A percentile compares a stretch with the other conserved stretches of the same genome.
These are phyloP conservation scores for Heliconius ethilla DNA, from an alignment of 2,888 invertebrate species.

Conservation along the genomic window DNA sequence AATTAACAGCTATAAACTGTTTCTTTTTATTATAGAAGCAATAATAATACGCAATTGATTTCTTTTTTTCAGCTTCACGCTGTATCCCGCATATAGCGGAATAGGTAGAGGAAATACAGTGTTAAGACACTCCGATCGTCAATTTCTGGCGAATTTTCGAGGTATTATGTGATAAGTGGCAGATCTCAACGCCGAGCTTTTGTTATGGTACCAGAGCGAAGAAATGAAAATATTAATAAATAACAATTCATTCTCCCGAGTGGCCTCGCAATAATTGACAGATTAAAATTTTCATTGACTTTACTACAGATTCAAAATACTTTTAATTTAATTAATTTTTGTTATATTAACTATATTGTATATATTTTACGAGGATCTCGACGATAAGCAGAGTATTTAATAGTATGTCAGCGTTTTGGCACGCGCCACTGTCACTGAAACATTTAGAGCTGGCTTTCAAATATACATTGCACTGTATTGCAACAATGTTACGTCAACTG, in stretches of 20 bases:
- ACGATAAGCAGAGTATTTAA: not conserved
- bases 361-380: not conserved
- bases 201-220: too few relatives aligned
- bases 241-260: too few relatives aligned
- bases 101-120: too few relatives aligned
- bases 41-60: not conserved
- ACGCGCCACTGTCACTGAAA: constrained; percentile 11
- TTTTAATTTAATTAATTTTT: not conserved
- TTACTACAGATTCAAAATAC: not conserved
- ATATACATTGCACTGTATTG: constrained; percentile 15
- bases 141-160: too few relatives aligned
- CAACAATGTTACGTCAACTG: constrained; percentile 24
- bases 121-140: too few relatives aligned
- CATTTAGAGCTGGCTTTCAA: constrained; percentile 18
- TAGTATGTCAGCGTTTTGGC: constrained; percentile 12
- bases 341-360: not conserved
- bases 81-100: too few relatives aligned
- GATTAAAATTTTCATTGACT: not conserved
- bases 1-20: not conserved
- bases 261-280: not conserved
- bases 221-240: too few relatives aligned
- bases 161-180: too few relatives aligned
- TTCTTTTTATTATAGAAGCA: constrained; percentile 13
- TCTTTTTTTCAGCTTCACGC: not conserved
- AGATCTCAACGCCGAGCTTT: too few relatives aligned